A percentile compares a stretch with the other conserved stretches of the same genome.
These are phyloP conservation scores for Netelia inedita DNA, from an alignment of 2,888 invertebrate species.

Conservation along the genomic window DNA sequence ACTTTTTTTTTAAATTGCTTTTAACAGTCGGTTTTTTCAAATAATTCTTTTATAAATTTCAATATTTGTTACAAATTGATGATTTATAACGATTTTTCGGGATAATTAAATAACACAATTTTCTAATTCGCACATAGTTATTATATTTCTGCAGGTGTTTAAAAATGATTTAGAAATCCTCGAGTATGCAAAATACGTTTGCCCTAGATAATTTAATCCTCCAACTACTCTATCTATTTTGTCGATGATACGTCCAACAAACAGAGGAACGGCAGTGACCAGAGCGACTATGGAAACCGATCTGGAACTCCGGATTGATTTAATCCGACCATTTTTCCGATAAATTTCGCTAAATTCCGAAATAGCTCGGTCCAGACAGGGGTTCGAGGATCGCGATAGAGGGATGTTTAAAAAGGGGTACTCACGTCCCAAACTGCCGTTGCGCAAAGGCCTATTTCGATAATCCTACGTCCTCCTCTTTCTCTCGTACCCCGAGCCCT, in stretches of 20 bases:
- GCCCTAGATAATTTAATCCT: neutral
- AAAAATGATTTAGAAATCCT: too few species aligned
- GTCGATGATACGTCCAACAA: neutral
- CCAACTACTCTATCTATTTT: neutral
- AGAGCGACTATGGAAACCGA: neutral
- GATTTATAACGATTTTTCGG: too few species aligned
- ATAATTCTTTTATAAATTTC: too few species aligned
- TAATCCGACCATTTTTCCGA: slow-evolving; percentile 42
- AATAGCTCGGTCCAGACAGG: neutral
- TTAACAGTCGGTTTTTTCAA: too few species aligned
- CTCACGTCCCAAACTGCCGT: neutral
- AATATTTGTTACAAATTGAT: too few species aligned
- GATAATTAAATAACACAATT: too few species aligned
- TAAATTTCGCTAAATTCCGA: slow-evolving; percentile 40
- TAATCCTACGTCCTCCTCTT: slow-evolving; percentile 34
- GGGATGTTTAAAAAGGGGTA: neutral
- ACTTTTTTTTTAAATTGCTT: too few species aligned
- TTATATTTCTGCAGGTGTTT: too few species aligned
- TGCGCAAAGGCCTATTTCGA: slow-evolving; percentile 33
- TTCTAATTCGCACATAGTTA: too few species aligned
- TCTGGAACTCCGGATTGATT: slow-evolving; percentile 39
- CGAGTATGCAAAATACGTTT: neutral
- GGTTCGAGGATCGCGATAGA: neutral
- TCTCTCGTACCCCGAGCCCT: slow-evolving; percentile 18
- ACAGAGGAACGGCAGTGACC: neutral